phyloP scores from a whole-genome alignment of 2,113 vertebrate species.

The Dipodomys ordii region DNA sequence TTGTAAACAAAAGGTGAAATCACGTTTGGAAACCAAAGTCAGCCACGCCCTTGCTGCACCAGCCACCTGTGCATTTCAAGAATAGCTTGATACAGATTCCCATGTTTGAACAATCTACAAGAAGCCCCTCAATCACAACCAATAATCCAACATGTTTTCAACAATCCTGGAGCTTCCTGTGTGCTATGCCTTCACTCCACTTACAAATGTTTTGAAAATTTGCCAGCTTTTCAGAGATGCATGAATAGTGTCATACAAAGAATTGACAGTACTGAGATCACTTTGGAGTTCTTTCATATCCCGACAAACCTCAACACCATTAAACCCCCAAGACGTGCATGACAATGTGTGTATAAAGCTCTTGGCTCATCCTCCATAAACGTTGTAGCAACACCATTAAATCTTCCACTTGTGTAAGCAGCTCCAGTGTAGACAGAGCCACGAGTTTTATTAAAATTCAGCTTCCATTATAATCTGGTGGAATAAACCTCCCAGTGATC shows the following conservation, averaged over 20 bases:
- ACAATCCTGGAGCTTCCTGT: slow-evolving; percentile 56
- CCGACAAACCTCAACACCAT: slow-evolving; percentile 70
- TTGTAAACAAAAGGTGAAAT: slow-evolving; percentile 68
- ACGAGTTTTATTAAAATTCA: slow-evolving; percentile 61
- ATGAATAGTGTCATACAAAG: slow-evolving; percentile 67
- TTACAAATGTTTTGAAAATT: slow-evolving; percentile 78
- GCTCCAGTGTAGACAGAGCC: slow-evolving; percentile 52
- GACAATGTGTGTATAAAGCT: slow-evolving; percentile 75
- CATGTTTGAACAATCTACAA: slow-evolving; percentile 11
- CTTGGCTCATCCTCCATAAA: slow-evolving; percentile 71
- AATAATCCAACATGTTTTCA: slow-evolving; percentile 48
- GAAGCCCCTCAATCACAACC: slow-evolving; percentile 24
- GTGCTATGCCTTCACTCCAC: slow-evolving; percentile 40
- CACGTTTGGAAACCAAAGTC: slow-evolving; percentile 2
- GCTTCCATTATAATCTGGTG: not conserved
- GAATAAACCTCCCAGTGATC: not conserved
- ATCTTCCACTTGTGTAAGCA: slow-evolving; percentile 65
- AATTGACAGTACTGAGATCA: slow-evolving; percentile 73
- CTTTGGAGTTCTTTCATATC: slow-evolving; percentile 67
- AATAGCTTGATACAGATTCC: slow-evolving; percentile 2
- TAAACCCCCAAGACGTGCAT: slow-evolving; percentile 66
- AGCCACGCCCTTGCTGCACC: not conserved
- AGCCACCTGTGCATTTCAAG: slow-evolving; percentile 36
- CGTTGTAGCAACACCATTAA: slow-evolving; percentile 65
- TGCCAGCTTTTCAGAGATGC: slow-evolving; percentile 76